Evolutionary conservation across 2,113 vertebrate genomes (phyloP).

Genomic region (Psilopogon haemacephalus): DNA sequence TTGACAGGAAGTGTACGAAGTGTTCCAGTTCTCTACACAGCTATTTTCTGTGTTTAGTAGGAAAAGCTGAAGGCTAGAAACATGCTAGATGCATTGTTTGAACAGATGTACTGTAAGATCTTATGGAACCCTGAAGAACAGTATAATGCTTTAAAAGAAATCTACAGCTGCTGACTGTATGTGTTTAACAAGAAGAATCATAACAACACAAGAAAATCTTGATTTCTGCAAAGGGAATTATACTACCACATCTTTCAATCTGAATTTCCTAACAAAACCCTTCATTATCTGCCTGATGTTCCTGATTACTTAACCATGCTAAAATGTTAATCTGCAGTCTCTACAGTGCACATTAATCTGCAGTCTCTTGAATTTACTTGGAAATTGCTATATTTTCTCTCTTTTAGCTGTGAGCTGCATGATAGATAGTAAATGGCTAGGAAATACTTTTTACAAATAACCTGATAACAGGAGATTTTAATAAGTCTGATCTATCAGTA

Average conservation of each 20-base stretch:
- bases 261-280: slow-evolving; percentile 24
- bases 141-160: slow-evolving; percentile 19
- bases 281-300: slow-evolving; percentile 30
- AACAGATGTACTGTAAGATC: slow-evolving; percentile 41
- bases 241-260: neutral
- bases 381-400: slow-evolving; percentile 8
- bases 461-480: neutral
- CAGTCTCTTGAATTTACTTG: slow-evolving; percentile 1
- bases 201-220: slow-evolving; percentile 9
- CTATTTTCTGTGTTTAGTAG: slow-evolving; percentile 45
- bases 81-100: slow-evolving; percentile 37
- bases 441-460: neutral
- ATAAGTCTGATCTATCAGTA: neutral
- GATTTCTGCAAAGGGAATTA: slow-evolving; percentile 31
- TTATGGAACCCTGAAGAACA: slow-evolving; percentile 27
- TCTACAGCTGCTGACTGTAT: slow-evolving; percentile 16
- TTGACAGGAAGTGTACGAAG: neutral
- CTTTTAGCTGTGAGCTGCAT: neutral
- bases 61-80: neutral
- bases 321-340: neutral
- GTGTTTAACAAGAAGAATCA: neutral
- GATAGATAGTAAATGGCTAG: neutral
- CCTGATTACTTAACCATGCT: neutral
- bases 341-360: neutral
- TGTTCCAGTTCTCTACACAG: neutral